Conservation (phyloP, 2,888 invertebrate species). For the Steinernema hermaphroditum region DNA sequence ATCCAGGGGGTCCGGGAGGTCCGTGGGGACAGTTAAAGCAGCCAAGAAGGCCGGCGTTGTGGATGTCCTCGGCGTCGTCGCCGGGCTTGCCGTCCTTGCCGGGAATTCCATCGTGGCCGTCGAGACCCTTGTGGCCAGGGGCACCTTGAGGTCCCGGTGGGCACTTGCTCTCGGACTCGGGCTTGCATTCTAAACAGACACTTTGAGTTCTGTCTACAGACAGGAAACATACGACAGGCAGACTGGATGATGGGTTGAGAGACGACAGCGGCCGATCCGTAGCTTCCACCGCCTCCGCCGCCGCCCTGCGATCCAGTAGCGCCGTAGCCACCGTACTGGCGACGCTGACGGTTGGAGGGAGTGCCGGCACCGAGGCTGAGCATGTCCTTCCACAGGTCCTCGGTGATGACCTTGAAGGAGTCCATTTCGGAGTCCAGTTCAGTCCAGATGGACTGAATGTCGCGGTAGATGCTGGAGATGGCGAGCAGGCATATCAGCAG, state of each 20-base stretch:
- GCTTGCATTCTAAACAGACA: neutral
- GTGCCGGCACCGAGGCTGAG: slow-evolving; percentile 62
- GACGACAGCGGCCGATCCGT: slow-evolving; percentile 4
- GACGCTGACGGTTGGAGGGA: slow-evolving; percentile 62
- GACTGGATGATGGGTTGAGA: neutral
- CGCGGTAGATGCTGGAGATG: slow-evolving; percentile 55
- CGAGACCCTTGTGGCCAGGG: slow-evolving; percentile 26
- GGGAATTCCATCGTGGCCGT: slow-evolving; percentile 32
- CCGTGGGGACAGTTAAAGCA: slow-evolving; percentile 38
- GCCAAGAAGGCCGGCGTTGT: slow-evolving; percentile 41
- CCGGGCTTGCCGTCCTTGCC: slow-evolving; percentile 45
- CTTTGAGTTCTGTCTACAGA: no score
- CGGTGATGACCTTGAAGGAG: slow-evolving; percentile 57
- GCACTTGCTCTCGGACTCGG: slow-evolving; percentile 31
- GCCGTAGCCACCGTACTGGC: slow-evolving; percentile 63
- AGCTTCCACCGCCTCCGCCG: neutral
- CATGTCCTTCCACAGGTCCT: slow-evolving; percentile 64
- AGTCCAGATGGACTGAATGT: slow-evolving; percentile 61
- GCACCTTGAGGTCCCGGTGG: slow-evolving; percentile 39
- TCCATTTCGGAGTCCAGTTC: slow-evolving; percentile 64
- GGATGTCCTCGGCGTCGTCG: slow-evolving; percentile 43
- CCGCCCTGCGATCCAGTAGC: slow-evolving; percentile 36
- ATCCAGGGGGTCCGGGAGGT: slow-evolving; percentile 30
- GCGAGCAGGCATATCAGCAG: slow-evolving; percentile 57
- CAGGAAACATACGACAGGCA: slow-evolving; percentile 8